Base-by-base conservation (phyloP, 2,797 vertebrate genomes). In the Echeneis naucrates region DNA sequence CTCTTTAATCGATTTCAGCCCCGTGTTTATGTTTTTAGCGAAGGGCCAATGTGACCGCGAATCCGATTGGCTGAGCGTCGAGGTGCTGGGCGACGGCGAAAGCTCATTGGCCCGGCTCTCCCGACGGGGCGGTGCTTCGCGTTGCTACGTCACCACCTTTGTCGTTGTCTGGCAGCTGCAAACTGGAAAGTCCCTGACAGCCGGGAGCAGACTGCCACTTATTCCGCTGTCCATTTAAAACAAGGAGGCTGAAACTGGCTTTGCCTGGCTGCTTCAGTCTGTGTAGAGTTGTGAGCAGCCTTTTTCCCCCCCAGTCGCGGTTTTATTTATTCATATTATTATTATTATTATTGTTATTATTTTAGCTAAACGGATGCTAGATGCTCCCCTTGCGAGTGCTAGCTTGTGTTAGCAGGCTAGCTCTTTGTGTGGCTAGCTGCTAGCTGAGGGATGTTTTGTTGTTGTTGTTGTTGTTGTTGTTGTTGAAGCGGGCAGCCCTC, bases 361-460 rank as follows among this genome's bases (percentile, higher is more conserved):
- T 40, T 51, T 0, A 38, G 64, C 50, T 47, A 47, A 6, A 6
- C 37, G 42, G 80, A 32, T 72, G 27, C 24, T 51, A 59, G 32
- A 78, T 78, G 79, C 58, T 59, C 30, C 30, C 30, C 55, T 11
- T 56, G 64, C 56, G 69, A 77, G 68, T 53, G 79, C 85, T 88
- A 87, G 86, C 87, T 81, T 23, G 50, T 54, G 78, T 80, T 88
- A 90, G 87, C 88, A 58, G 63, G 79, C 89, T 92, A 92, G 91
- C 83, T 93, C 91, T 95, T 95, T 95, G 94, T 95, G 91, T 72
- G 69, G 90, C 90, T 92, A 91, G 82, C 85, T 88, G 80, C 72
- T 90, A 86, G 85, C 86, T 68, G 84, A 84, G 76, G 16, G 87
- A 93, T 92, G 94, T 92, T 92, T 91, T 93, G 91, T 93, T 94